phyloP scores from a whole-genome alignment of 2,113 vertebrate species.

The Mola mola region DNA sequence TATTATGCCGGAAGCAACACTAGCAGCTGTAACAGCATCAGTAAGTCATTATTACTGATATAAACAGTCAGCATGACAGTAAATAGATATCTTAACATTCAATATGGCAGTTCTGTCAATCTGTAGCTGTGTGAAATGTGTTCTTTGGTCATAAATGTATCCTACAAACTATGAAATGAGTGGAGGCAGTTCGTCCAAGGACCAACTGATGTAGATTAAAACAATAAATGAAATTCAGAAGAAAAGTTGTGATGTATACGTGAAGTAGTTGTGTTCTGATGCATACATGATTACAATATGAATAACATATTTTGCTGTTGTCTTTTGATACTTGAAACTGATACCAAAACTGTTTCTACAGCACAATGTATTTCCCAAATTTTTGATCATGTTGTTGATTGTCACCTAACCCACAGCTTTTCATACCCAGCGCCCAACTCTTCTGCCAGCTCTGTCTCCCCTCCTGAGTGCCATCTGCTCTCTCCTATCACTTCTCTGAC shows the following conservation, averaged over 20 bases:
- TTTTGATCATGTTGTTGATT: slow-evolving; percentile 6
- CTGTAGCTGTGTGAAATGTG: slow-evolving; percentile 82
- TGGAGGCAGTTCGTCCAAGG: slow-evolving; percentile 71
- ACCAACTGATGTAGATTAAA: slow-evolving; percentile 80
- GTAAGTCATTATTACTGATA: slow-evolving; percentile 78
- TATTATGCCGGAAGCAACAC: slow-evolving; percentile 79
- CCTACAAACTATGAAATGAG: slow-evolving; percentile 75
- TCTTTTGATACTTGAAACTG: background rate
- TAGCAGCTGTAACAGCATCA: slow-evolving; percentile 80
- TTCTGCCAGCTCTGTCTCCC: slow-evolving; percentile 38
- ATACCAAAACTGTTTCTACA: background rate
- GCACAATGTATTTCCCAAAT: slow-evolving; percentile 1
- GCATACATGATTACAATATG: background rate
- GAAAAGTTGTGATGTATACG: slow-evolving; percentile 49
- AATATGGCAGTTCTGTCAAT: slow-evolving; percentile 82
- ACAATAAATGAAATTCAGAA: slow-evolving; percentile 83
- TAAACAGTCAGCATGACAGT: slow-evolving; percentile 83
- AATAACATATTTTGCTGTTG: background rate
- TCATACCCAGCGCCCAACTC: slow-evolving; percentile 11
- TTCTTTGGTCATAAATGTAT: slow-evolving; percentile 84
- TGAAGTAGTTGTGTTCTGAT: background rate
- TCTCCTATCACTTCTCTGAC: slow-evolving; percentile 50
- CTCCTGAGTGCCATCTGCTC: slow-evolving; percentile 68
- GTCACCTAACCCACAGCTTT: slow-evolving; percentile 19
- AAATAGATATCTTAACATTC: slow-evolving; percentile 83